Percentiles rank a stretch among this genome's conserved stretches.
phyloP scores from a whole-genome alignment of 92 coral and sea anemone genomes.

The Hydrozoanthus gracilis region DNA sequence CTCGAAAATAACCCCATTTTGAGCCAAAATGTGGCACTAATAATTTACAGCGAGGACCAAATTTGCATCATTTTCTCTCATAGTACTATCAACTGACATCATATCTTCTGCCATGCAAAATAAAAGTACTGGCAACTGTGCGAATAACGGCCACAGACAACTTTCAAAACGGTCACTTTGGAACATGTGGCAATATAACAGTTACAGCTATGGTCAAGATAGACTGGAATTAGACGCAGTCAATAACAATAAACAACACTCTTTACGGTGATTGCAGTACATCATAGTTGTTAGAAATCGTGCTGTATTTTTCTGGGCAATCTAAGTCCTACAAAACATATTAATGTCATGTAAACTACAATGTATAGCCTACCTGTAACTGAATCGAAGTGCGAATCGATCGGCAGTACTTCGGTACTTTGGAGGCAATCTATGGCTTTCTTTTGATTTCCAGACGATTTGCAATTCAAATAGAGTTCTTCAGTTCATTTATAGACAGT shows the following conservation, averaged over 20 bases:
- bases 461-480: conserved; percentile 28
- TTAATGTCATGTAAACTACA: conserved; percentile 22
- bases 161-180: conserved; percentile 40
- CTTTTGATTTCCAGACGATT: conserved; percentile 27
- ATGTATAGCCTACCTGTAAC: conserved; percentile 25
- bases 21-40: conserved; percentile 19
- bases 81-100: conserved; percentile 28
- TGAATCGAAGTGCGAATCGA: conserved; percentile 28
- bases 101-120: conserved; percentile 15
- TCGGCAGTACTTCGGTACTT: conserved; percentile 15
- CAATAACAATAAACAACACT: conserved; percentile 11
- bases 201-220: conserved; percentile 2
- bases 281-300: conserved; percentile 22
- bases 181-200: conserved; percentile 1
- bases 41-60: conserved; percentile 25
- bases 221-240: conserved; percentile 8
- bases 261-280: neutral
- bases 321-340: neutral
- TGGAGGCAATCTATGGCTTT: neutral
- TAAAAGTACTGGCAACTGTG: conserved; percentile 53
- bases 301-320: conserved; percentile 15
- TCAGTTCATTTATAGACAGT: conserved; percentile 29
- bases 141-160: conserved; percentile 52
- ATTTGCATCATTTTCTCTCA: conserved; percentile 29
- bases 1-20: conserved; percentile 19